Evolutionary conservation across 2,113 vertebrate species (phyloP).

Genomic region (Dicrurus megarhynchus): DNA sequence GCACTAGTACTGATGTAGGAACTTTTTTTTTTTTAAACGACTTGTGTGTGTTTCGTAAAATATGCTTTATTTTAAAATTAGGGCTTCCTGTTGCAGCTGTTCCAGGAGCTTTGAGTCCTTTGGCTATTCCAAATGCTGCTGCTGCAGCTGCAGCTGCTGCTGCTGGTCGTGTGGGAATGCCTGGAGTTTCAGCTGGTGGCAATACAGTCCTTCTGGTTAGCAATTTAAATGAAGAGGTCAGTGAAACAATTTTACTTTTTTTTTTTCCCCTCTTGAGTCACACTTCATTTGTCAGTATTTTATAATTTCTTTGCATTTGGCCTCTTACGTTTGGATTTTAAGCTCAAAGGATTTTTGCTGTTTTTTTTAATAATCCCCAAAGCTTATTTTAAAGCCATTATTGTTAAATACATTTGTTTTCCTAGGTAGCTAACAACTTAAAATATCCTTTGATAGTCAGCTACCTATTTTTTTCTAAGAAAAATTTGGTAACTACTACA

Average conservation of each 20-base stretch:
- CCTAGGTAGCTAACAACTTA: conserved; percentile 51
- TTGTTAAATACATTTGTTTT: conserved; percentile 61
- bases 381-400: conserved; percentile 52
- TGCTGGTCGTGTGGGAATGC: conserved; percentile 91
- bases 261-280: neutral
- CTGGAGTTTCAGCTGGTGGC: conserved; percentile 85
- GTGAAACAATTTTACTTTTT: conserved; percentile 66
- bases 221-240: conserved; percentile 99
- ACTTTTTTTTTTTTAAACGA: conserved; percentile 43
- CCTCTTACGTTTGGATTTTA: conserved; percentile 64
- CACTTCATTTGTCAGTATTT: conserved; percentile 68
- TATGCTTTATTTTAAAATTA: conserved; percentile 85
- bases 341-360: conserved; percentile 59
- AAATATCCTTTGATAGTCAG: conserved; percentile 38
- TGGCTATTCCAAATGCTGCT: conserved; percentile 85
- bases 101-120: conserved; percentile 92
- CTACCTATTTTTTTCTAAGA: conserved; percentile 74
- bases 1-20: conserved; percentile 36
- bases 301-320: conserved; percentile 69
- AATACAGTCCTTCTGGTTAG: conserved; percentile 95
- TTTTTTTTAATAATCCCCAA: conserved; percentile 36
- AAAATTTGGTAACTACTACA: conserved; percentile 68
- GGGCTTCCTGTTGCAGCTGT: conserved; percentile 84
- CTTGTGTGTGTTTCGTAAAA: conserved; percentile 84
- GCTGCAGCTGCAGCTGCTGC: conserved; percentile 93